These are phyloP conservation scores for Tridacna gigas DNA, from an alignment of 2,888 invertebrate species.

Conservation along the genomic window DNA sequence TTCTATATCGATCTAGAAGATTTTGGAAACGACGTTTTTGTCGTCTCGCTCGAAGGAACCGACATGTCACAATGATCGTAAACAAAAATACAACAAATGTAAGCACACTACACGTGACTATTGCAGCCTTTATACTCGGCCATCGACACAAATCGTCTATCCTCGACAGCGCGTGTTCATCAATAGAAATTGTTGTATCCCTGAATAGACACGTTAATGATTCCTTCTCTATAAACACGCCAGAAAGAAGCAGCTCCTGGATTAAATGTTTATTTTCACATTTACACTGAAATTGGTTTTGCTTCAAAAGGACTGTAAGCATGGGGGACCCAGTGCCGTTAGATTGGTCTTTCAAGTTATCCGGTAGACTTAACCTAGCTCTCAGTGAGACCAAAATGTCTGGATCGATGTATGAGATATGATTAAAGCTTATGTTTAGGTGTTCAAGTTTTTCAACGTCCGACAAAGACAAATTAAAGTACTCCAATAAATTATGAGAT, in stretches of 20 bases:
- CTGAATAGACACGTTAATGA: not conserved
- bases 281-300: not conserved
- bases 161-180: too few relatives aligned
- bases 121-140: too few relatives aligned
- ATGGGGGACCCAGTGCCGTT: not conserved
- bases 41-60: too few relatives aligned
- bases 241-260: not conserved
- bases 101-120: too few relatives aligned
- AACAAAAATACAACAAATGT: too few relatives aligned
- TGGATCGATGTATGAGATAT: not conserved
- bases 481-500: not conserved
- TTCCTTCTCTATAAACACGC: not conserved
- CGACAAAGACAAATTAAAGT: not conserved
- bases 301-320: not conserved
- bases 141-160: too few relatives aligned
- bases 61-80: too few relatives aligned
- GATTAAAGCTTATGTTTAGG: not conserved
- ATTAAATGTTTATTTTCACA: not conserved
- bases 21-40: too few relatives aligned
- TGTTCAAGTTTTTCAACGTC: not conserved
- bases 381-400: not conserved
- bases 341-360: too few relatives aligned
- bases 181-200: not conserved
- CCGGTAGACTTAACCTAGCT: too few relatives aligned
- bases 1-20: too few relatives aligned